Evolutionary conservation across 2,888 invertebrate species (phyloP), one percentile per base, ranked within the genome.

Genomic region (Shargacucullia verbasci): DNA sequence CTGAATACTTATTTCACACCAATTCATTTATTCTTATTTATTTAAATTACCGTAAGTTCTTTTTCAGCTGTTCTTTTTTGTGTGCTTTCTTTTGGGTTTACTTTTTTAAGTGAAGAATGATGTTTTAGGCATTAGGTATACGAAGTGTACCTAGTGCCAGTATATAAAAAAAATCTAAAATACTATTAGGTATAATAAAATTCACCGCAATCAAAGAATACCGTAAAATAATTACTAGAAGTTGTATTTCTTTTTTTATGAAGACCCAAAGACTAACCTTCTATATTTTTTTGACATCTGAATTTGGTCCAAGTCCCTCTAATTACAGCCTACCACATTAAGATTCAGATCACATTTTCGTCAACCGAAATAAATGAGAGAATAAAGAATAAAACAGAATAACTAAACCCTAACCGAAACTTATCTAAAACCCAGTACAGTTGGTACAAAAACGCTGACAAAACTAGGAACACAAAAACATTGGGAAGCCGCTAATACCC

Each of bases 11-110:
- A 59, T 65, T 70, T 65, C 62, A 45, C 65, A 59, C 59, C 75
- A 63, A 75, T 75, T 75, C 68, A 73, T 73, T 68, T 76, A 75
- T 75, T 70, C 60, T 62, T 64, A 75, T 68, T 68, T 73, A 75
- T 73, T 67, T 61, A 59, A 73, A 75, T 72, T 66, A 58, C 44
- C 48, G 31, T 35, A 40, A 55, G 33, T 50, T 50, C 59, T 55
- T 58, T 52, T 45, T 43, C 25, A 6, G 33, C 31, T 55, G 38
- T 13, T 33, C 25, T 27, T 70, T 59, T 43, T 0, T n/a, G 6
- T 0, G 25, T 15, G 39, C 38, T 46, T 49, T 52, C 9, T 45
- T 57, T 54, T 52, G 48, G 38, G 0, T 6, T 29, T n/a, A n/a
- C n/a, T n/a, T 20, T 20, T 20, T 20, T 20, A 20, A 20, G 4